These are phyloP conservation scores for Steromphala cineraria DNA, from an alignment of 2,888 invertebrate species.

Conservation along the genomic window DNA sequence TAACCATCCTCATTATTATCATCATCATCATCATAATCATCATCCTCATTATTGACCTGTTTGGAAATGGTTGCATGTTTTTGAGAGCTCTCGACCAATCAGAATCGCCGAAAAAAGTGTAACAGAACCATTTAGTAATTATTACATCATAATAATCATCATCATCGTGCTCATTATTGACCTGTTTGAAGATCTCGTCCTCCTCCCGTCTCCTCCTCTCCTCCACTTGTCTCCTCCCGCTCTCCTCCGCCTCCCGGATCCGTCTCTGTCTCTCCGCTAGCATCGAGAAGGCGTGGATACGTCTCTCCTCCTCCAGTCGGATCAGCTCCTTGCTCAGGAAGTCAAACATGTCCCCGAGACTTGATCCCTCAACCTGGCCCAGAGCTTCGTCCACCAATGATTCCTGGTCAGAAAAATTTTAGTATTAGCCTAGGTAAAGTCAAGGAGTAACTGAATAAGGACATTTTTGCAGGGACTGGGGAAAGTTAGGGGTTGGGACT, in stretches of 20 bases:
- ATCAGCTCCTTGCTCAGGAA: constrained; percentile 87
- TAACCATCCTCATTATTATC: no score
- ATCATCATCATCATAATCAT: no score
- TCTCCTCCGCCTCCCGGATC: constrained; percentile 87
- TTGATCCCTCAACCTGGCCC: constrained; percentile 83
- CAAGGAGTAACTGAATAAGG: no score
- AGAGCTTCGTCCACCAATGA: constrained; percentile 79
- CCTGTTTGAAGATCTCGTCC: constrained; percentile 87
- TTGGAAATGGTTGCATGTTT: no score
- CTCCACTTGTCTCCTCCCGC: constrained; percentile 86
- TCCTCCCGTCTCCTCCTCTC: constrained; percentile 83
- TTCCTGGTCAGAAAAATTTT: constrained; percentile 55
- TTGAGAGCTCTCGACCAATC: no score
- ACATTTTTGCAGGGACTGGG: no score
- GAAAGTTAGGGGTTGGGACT: no score
- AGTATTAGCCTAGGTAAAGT: background rate
- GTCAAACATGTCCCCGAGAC: constrained; percentile 84
- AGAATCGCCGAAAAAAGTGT: no score
- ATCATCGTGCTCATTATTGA: constrained; percentile 36
- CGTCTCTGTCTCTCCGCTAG: constrained; percentile 86
- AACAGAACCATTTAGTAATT: no score
- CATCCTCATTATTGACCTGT: no score
- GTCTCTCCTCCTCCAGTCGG: constrained; percentile 85
- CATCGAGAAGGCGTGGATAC: constrained; percentile 86
- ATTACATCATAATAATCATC: no score